Percentiles rank a stretch among this genome's conserved stretches.
phyloP scores from a whole-genome alignment of 2,888 invertebrate genomes.

The Bhutanitis thaidina region DNA sequence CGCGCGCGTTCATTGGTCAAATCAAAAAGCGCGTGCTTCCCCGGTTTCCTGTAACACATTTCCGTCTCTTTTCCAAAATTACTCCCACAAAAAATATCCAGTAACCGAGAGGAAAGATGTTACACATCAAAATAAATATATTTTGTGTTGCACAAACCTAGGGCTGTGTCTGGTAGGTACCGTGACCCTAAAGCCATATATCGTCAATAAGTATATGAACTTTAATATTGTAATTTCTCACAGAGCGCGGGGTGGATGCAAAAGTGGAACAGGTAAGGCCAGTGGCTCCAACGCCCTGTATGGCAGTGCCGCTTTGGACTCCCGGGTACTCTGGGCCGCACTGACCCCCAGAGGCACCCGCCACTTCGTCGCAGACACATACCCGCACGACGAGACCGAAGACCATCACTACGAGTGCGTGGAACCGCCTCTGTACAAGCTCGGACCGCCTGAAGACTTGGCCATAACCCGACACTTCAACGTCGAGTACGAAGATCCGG shows the following conservation, averaged over 20 bases:
- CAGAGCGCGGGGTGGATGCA: slow-evolving; percentile 74
- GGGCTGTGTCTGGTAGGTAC: too few relatives aligned
- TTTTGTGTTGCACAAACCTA: too few relatives aligned
- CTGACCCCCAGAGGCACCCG: slow-evolving; percentile 90
- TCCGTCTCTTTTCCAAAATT: too few relatives aligned
- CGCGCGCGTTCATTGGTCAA: too few relatives aligned
- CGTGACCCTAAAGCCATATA: too few relatives aligned
- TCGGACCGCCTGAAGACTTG: slow-evolving; percentile 68
- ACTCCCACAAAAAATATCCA: too few relatives aligned
- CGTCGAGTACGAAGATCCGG: slow-evolving; percentile 90
- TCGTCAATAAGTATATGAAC: neutral
- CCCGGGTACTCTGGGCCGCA: slow-evolving; percentile 90
- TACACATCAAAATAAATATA: too few relatives aligned
- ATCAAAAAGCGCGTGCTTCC: too few relatives aligned
- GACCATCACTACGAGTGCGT: slow-evolving; percentile 87
- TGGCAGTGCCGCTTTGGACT: slow-evolving; percentile 80
- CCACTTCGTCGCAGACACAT: slow-evolving; percentile 85
- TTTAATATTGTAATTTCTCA: neutral
- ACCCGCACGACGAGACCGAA: slow-evolving; percentile 81
- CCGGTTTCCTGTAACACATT: too few relatives aligned
- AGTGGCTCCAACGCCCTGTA: slow-evolving; percentile 69
- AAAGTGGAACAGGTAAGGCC: slow-evolving; percentile 76
- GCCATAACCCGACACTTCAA: slow-evolving; percentile 88
- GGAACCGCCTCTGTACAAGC: slow-evolving; percentile 77
- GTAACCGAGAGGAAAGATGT: too few relatives aligned